phyloP scores from a whole-genome alignment of 2,888 invertebrate species.

The Tenthredo amoena region DNA sequence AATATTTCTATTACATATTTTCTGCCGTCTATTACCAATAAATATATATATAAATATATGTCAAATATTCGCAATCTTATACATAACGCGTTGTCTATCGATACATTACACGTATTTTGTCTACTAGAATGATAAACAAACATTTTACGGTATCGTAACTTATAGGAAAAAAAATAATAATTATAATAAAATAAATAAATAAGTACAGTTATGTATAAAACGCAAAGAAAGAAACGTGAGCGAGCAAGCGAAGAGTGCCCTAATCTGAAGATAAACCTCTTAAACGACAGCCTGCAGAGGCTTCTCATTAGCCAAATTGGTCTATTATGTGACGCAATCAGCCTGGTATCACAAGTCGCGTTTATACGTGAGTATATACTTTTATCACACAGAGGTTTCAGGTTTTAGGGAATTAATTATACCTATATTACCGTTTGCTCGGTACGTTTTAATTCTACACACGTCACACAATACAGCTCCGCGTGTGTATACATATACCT shows the following conservation, averaged over 20 bases:
- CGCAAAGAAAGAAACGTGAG: neutral
- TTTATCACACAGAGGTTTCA: neutral
- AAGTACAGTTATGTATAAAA: neutral
- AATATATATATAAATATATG: neutral
- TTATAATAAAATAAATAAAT: neutral
- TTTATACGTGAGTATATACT: neutral
- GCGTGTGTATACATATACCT: neutral
- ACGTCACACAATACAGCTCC: neutral
- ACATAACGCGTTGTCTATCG: neutral
- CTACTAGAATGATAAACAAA: neutral
- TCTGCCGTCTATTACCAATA: neutral
- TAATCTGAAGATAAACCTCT: constrained; percentile 23
- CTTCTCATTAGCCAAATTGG: constrained; percentile 25
- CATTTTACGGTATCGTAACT: neutral
- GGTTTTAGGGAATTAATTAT: neutral
- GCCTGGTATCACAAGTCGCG: neutral
- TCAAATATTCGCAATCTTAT: neutral
- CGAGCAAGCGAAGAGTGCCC: neutral
- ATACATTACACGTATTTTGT: neutral
- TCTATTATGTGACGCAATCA: constrained; percentile 28
- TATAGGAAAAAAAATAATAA: neutral
- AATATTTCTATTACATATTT: neutral
- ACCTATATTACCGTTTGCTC: neutral
- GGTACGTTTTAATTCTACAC: neutral
- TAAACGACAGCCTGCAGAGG: neutral